Evolutionary conservation across 2,797 vertebrate genomes (phyloP), one percentile per base, ranked within the genome.

Genomic region (Agapornis canus): DNA sequence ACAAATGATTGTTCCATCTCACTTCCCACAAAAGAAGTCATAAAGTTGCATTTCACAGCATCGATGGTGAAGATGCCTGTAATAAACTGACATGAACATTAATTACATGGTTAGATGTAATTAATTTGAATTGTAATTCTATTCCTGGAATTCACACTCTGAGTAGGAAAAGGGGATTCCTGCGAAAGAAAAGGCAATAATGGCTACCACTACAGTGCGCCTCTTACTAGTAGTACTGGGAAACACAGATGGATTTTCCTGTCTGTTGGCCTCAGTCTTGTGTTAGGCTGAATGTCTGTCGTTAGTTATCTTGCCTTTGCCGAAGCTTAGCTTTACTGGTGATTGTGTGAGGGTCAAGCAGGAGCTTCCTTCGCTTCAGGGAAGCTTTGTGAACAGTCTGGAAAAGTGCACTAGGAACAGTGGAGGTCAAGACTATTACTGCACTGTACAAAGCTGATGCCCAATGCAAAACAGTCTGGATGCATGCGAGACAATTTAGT

Each of bases 61-160:
- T 84, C 0, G 10, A 57, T 91, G 54, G 69, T 63, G 88, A 92
- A 78, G 82, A 92, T 92, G 87, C 85, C 65, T 92, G 64, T 77
- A 89, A 79, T 90, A 90, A 93, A 69, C 83, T 81, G 68, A 82
- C 73, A 65, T 0, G 3, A 91, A 64, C 23, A 5, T 91, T 93
- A 91, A 94, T 96, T 94, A 91, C 82, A 68, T 64, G 63, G 80
- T 92, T 90, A 91, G 85, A 91, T 73, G 60, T 86, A 85, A 92
- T 94, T 91, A 81, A 90, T 91, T 95, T 66, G 79, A 83, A 91
- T 92, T 54, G 39, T 86, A 86, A 94, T 92, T 92, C 80, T 94
- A 0, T 76, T 89, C 48, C 42, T 84, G 68, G 48, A 92, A 79
- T 52, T 92, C 65, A 18, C 23, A 57, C n/a, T 69, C 81, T 42